Conservation (phyloP, 2,113 vertebrate species). For the Hystrix brachyura region DNA sequence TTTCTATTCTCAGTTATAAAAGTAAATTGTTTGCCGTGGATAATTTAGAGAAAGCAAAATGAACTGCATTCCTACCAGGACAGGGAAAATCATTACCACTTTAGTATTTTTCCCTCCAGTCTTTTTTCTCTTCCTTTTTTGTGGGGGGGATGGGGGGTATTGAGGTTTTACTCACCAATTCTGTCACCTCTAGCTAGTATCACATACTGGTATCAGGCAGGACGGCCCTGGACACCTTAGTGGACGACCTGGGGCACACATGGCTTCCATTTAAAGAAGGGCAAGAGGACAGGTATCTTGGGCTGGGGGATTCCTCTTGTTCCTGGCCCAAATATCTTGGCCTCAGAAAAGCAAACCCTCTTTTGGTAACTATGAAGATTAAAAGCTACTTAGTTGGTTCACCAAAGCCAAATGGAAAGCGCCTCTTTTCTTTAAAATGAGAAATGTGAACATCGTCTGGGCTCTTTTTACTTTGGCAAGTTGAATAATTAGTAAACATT, state of each 20-base stretch:
- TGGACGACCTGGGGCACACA: accelerated
- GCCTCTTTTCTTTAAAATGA: not conserved
- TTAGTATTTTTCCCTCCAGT: not conserved
- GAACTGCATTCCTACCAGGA: not conserved
- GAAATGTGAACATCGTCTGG: not conserved
- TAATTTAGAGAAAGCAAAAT: not conserved
- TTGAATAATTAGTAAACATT: not conserved
- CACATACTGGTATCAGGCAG: not conserved
- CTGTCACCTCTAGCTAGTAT: not conserved
- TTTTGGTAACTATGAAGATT: not conserved
- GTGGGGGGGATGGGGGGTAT: not conserved
- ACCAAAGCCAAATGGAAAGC: not conserved
- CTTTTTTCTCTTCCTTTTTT: not conserved
- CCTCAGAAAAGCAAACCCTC: not conserved
- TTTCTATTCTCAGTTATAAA: not conserved
- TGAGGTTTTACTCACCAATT: not conserved
- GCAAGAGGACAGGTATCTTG: not conserved
- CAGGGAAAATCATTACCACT: not conserved
- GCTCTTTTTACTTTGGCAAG: not conserved
- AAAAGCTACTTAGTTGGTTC: not conserved
- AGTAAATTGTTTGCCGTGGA: not conserved
- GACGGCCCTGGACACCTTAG: not conserved
- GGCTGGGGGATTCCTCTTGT: not conserved
- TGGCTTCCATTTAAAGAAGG: not conserved
- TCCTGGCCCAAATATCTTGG: not conserved